phyloP scores from a whole-genome alignment of 2,888 invertebrate genomes.

The Serripes groenlandicus region DNA sequence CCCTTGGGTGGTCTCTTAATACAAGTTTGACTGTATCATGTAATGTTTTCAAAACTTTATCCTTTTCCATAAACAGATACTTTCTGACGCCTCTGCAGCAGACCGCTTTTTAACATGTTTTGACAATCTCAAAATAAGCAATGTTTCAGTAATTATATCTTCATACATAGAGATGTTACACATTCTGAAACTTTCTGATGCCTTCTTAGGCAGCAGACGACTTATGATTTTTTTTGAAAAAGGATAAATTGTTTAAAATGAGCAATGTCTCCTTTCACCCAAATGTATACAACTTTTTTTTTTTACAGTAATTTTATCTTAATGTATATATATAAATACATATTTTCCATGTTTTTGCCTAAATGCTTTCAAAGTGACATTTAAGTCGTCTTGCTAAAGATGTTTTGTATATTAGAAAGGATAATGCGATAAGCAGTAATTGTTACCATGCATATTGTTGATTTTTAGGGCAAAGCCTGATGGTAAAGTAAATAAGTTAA shows the following conservation, averaged over 20 bases:
- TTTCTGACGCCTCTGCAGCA: too few species aligned
- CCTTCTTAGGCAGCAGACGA: not conserved
- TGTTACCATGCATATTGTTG: too few species aligned
- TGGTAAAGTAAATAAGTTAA: conserved; percentile 45
- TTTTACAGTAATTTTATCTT: too few species aligned
- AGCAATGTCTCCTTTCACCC: not conserved
- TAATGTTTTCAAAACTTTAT: too few species aligned
- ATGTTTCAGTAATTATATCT: not conserved
- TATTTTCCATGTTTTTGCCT: not conserved
- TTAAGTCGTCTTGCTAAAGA: not conserved
- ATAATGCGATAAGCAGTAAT: too few species aligned
- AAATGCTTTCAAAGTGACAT: not conserved
- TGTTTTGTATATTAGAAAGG: too few species aligned
- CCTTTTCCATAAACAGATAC: too few species aligned
- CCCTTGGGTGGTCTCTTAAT: too few species aligned
- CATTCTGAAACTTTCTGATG: not conserved
- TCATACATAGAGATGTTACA: not conserved
- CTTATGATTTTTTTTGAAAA: not conserved
- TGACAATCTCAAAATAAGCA: too few species aligned
- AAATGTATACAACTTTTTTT: not conserved
- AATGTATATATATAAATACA: too few species aligned
- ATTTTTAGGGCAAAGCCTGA: conserved; percentile 43
- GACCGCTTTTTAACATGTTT: too few species aligned
- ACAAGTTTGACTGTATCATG: too few species aligned
- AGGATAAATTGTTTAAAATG: not conserved